phyloP scores from a whole-genome alignment of 2,888 invertebrate species.

The Oscheius sp. region DNA sequence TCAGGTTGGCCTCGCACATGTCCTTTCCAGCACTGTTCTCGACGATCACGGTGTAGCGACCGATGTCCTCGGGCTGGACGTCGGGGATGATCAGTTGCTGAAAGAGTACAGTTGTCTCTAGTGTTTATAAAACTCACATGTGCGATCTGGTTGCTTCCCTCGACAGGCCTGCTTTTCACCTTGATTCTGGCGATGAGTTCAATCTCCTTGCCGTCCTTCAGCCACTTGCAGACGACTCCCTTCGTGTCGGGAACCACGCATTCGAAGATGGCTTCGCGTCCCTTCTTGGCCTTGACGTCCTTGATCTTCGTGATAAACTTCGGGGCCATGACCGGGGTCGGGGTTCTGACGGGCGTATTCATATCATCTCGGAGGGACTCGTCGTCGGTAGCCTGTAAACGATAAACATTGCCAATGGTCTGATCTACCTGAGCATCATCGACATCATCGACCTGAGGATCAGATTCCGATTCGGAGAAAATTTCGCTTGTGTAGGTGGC shows the following conservation, averaged over 20 bases:
- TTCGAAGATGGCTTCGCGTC: slow-evolving; percentile 73
- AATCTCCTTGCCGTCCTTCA: slow-evolving; percentile 71
- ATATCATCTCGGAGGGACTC: slow-evolving; percentile 64
- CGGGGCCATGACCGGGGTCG: slow-evolving; percentile 73
- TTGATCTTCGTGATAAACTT: slow-evolving; percentile 74
- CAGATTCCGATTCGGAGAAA: slow-evolving; percentile 70
- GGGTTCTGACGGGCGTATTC: slow-evolving; percentile 57
- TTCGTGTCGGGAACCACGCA: slow-evolving; percentile 74
- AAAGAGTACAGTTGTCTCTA: slow-evolving; percentile 24
- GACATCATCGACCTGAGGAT: slow-evolving; percentile 63
- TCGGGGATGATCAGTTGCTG: slow-evolving; percentile 71
- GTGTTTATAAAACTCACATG: slow-evolving; percentile 28
- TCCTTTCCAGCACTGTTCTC: slow-evolving; percentile 70
- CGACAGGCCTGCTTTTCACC: slow-evolving; percentile 66
- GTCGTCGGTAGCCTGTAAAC: slow-evolving; percentile 50
- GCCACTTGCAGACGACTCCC: slow-evolving; percentile 72
- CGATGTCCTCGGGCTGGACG: slow-evolving; percentile 69
- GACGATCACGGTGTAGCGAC: slow-evolving; percentile 71
- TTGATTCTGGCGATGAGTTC: slow-evolving; percentile 73
- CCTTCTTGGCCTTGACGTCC: slow-evolving; percentile 65
- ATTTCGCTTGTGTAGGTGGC: slow-evolving; percentile 71
- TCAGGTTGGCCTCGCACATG: slow-evolving; percentile 68
- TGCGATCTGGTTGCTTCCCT: slow-evolving; percentile 49
- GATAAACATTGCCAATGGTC: too few species aligned
- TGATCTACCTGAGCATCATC: slow-evolving; percentile 43